Evolutionary conservation across 2,797 vertebrate genomes (phyloP).

Genomic region (Prunella strophiata): DNA sequence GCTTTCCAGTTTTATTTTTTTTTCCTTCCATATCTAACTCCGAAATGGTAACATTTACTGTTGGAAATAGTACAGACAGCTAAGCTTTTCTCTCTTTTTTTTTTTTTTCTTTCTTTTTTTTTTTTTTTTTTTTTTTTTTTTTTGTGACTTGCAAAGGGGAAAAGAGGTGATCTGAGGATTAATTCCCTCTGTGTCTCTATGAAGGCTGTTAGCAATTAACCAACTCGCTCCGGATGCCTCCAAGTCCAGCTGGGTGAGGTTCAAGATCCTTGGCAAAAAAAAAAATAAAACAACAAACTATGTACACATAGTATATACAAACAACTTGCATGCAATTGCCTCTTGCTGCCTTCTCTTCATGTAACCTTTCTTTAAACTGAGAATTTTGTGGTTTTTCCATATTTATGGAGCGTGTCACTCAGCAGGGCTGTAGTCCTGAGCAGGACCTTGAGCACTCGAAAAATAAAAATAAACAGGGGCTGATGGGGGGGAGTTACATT

Average conservation of each 20-base stretch:
- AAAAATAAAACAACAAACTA: not conserved
- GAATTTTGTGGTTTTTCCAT: not conserved
- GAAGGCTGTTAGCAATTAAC: conserved; percentile 40
- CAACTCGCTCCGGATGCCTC: not conserved
- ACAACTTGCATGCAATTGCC: not conserved
- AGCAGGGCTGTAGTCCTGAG: not conserved
- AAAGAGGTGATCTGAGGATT: conserved; percentile 34
- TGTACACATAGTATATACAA: not conserved
- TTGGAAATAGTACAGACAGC: not conserved
- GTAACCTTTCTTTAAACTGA: not conserved
- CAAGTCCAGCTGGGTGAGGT: conserved; percentile 16
- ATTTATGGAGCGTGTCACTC: not conserved
- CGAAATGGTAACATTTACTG: not conserved
- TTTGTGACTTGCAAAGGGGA: not conserved
- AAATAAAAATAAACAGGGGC: conserved; percentile 46
- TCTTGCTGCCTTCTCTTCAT: not conserved
- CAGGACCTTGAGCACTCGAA: not conserved
- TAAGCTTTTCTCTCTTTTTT: not conserved
- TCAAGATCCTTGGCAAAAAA: conserved; percentile 2
- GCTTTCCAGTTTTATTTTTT: not conserved
- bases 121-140: not conserved
- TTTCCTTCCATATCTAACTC: not conserved
- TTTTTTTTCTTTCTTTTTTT: no score
- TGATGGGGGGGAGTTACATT: not conserved
- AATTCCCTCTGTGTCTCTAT: not conserved